A percentile compares a stretch with the other conserved stretches of the same genome.
These are phyloP conservation scores for Crocidura indochinensis DNA, from an alignment of 2,797 vertebrate species.

Conservation along the genomic window DNA sequence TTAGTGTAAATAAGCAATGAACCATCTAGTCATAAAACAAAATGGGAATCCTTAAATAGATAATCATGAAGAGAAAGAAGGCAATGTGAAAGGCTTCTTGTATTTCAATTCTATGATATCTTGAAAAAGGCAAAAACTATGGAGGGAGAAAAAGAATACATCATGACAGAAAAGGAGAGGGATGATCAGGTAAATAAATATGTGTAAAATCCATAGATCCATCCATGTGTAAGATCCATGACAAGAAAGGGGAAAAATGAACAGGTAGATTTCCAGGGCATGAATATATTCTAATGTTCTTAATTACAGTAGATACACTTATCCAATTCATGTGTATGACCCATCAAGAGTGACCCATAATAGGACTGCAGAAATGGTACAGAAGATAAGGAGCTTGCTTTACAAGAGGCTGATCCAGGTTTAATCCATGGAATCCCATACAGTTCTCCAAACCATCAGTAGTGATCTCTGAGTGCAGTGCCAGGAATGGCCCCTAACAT, in stretches of 20 bases:
- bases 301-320: neutral
- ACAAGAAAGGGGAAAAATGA: neutral
- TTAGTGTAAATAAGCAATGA: neutral
- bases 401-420: too few relatives aligned
- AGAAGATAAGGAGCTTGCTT: too few relatives aligned
- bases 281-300: neutral
- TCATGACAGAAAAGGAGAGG: neutral
- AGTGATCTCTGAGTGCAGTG: too few relatives aligned
- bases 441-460: too few relatives aligned
- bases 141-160: neutral
- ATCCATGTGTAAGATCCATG: too few relatives aligned
- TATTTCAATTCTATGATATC: neutral
- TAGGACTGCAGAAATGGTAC: too few relatives aligned
- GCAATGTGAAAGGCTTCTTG: neutral
- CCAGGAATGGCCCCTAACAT: too few relatives aligned
- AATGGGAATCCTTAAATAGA: neutral
- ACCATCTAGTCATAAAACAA: neutral
- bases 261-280: neutral
- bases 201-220: too few relatives aligned
- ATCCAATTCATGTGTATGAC: neutral
- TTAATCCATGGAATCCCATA: too few relatives aligned
- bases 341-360: too few relatives aligned
- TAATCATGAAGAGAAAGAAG: conserved; percentile 2
- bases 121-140: neutral
- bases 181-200: neutral